Base-by-base conservation (phyloP, 1,140 invertebrate genomes). In the Drosophila varians region DNA sequence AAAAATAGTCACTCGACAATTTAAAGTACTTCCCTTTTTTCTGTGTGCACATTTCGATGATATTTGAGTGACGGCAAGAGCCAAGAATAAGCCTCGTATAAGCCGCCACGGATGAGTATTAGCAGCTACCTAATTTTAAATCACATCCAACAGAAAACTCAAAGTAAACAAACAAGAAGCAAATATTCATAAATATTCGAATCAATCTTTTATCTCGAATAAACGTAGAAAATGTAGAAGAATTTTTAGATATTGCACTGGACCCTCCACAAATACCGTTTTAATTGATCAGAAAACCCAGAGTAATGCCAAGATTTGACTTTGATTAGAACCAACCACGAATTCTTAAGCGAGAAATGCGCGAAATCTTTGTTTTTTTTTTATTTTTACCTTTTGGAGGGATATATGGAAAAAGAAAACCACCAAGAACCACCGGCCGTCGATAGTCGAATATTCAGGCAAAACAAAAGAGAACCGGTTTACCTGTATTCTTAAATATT, bases 401-500 rank as follows among this genome's bases (percentile, higher is more conserved):
- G 28, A 31, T 31, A 31, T 31, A 21, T 54, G 43, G 55, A 57
- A 58, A 56, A 75, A 64, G 73, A 74, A 77, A 89, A 69, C 70
- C 64, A 82, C 31, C 66, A 43, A 69, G 36, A 71, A n/a, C 26
- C 47, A 16, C 36, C 60, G 42, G 36, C 42, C 54, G 49, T 43
- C 72, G 16, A 74, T 58, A 77, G 61, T 65, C 71, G 54, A 84
- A 87, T 77, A 65, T 65, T 74, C 73, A 72, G 56, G 71, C 72
- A 79, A 84, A 73, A 79, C 57, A 88, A 79, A 55, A 74, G 68
- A 57, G 69, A 90, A 90, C 88, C 79, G 84, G 88, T 90, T 90
- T 90, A 89, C 74, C 62, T 64, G 58, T 82, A 70, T 89, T 83
- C 84, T 82, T 90, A 90, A 90, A 90, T 90, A 90, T 90, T 90